Evolutionary conservation across 2,888 invertebrate genomes (phyloP), one percentile per base, ranked within the genome.

Genomic region (Kryphioiulus occultus): DNA sequence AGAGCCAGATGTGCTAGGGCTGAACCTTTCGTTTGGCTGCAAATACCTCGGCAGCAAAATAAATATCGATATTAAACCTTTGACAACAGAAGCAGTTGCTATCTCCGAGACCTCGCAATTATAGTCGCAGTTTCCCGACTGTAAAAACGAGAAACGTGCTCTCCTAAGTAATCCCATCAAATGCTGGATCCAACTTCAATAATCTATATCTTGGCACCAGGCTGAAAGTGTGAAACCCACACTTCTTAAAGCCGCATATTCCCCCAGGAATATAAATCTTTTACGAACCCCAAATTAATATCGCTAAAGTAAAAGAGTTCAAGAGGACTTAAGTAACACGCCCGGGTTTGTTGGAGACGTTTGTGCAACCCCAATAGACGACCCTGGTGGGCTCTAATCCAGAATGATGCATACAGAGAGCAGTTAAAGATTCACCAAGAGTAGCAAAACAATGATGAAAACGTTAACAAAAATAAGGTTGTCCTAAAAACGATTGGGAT

Each of bases 151-250:
- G 26, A 68, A 68, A 68, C 68, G 68, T 68, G 26, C 68, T 78
- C 30, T 78, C 78, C 26, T 78, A 78, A 78, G 78, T 78, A 78
- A 78, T 78, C 78, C 30, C 78, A 78, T 78, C 78, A 78, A 78
- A 78, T 30, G 78, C 22, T 30, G 30, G 78, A 78, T 78, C 30
- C 78, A 30, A 30, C 78, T 78, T 10, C 17, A 78, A 30, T 78
- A 78, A 78, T 78, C 78, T 78, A 78, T 78, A 78, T 78, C 78
- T 15, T 78, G 30, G 22, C 78, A 78, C 78, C 26, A 15, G 30
- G 78, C 68, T 78, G 78, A 78, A 78, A 30, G 78, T 78, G 78
- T 78, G 30, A 78, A 78, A 78, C 30, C 30, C 15, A 1, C 30
- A 30, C 30, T 78, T 78, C 30, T 30, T 15, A 78, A 78, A 78